Evolutionary conservation across 2,888 invertebrate genomes (phyloP).

Genomic region (Crioceris asparagi): DNA sequence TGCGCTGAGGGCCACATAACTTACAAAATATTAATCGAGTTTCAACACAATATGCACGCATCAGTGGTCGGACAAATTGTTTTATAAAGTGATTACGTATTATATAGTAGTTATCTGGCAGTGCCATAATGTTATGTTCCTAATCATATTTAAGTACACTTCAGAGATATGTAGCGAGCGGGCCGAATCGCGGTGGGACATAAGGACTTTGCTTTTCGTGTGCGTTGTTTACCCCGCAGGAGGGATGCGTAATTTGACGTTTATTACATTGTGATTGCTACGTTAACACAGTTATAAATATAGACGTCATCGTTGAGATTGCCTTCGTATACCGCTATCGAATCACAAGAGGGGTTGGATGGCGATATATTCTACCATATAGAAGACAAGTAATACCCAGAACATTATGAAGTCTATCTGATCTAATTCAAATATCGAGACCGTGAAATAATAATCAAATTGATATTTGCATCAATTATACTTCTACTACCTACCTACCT

Average conservation of each 20-base stretch:
- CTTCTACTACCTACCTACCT: too few species aligned
- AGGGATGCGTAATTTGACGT: constrained; percentile 20
- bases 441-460: too few species aligned
- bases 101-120: constrained; percentile 40
- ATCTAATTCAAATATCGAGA: too few species aligned
- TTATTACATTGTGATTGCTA: constrained; percentile 21
- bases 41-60: constrained; percentile 49
- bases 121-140: constrained; percentile 30
- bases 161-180: constrained; percentile 22
- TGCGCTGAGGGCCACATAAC: constrained; percentile 28
- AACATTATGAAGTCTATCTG: too few species aligned
- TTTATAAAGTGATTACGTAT: constrained; percentile 69
- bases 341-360: too few species aligned
- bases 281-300: constrained; percentile 19
- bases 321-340: too few species aligned
- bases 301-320: too few species aligned
- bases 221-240: neutral
- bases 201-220: constrained; percentile 13
- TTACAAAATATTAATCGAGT: constrained; percentile 41
- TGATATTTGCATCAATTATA: too few species aligned
- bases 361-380: too few species aligned
- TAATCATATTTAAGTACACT: constrained; percentile 31
- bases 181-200: constrained; percentile 1
- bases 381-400: too few species aligned
- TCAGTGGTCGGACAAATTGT: constrained; percentile 66